Evolutionary conservation across 2,113 vertebrate species (phyloP).

Genomic region (Xenopus laevis): DNA sequence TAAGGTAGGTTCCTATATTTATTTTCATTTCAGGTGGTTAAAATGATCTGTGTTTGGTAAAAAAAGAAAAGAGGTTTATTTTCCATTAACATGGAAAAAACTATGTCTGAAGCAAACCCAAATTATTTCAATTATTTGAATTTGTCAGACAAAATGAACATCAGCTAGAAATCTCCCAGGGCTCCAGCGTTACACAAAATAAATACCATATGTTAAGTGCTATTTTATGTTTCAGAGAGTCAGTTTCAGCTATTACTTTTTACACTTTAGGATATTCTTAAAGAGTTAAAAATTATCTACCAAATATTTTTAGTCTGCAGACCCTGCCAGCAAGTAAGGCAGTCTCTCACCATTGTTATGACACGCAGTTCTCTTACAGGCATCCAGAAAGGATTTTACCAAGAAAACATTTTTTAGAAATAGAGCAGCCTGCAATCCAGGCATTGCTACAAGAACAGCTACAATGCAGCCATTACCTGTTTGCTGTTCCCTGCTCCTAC

Average conservation of each 20-base stretch:
- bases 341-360: slow-evolving; percentile 95
- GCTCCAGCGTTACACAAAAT: too few relatives aligned
- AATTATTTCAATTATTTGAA: too few relatives aligned
- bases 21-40: not conserved
- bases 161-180: not conserved
- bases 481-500: slow-evolving; percentile 58
- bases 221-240: too few relatives aligned
- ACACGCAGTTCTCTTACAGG: slow-evolving; percentile 75
- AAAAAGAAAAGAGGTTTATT: too few relatives aligned
- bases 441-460: not conserved
- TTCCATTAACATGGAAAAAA: too few relatives aligned
- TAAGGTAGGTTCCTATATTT: slow-evolving; percentile 60
- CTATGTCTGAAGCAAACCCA: too few relatives aligned
- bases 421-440: not conserved
- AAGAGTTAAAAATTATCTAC: slow-evolving; percentile 32
- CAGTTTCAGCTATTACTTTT: too few relatives aligned
- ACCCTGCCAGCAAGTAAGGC: slow-evolving; percentile 78
- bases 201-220: too few relatives aligned
- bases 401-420: slow-evolving; percentile 44
- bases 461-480: slow-evolving; percentile 26
- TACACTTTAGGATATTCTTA: not conserved
- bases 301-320: slow-evolving; percentile 45
- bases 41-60: too few relatives aligned
- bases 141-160: slow-evolving; percentile 1
- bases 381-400: slow-evolving; percentile 63